Base-by-base conservation (phyloP, 1,140 invertebrate species). In the Sogatella furcifera region DNA sequence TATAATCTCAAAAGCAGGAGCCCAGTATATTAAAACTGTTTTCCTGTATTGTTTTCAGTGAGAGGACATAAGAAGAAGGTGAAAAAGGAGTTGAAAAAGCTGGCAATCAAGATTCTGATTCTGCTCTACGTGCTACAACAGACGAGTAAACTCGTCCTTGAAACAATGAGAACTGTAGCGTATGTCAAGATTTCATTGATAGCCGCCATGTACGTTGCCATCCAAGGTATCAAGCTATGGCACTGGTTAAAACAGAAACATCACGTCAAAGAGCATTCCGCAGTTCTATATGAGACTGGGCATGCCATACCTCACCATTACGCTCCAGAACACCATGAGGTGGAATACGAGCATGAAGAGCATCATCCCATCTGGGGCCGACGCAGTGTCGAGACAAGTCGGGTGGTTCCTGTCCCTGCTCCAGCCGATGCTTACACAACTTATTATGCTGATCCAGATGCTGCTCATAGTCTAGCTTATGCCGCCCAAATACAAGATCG, bases 241-340 rank as follows among this genome's bases (percentile, higher is more conserved):
- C 54, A 57, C 14, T 62, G 64, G 11, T 58, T 66, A 19, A 66
- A 66, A 34, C 55, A 61, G 19, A 64, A 66, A 49, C 65, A 66
- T 55, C 61, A 62, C 38, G 60, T 62, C 5, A 63, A 64, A 34
- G 64, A 66, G 61, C 46, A 49, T 17, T 49, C 46, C 17, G 66
- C 68, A 10, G 65, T 69, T 22, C 68, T 68, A 46, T 69, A 69
- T 59, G 68, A 69, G 53, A 68, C 68, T 24, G 68, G 65, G 24
- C 68, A 69, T 49, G 66, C 67, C 22, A 19, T 22, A 15, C 66
- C 65, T 19, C 68, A 69, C 49, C 65, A 67, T 52, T 68, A 69
- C 28, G 66, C 68, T 42, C 63, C 64, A 9, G 67, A 69, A 52
- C 64, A 65, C 42, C 64, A 67, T 28, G 64, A 68, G 42, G 62